Evolutionary conservation across 2,113 vertebrate species (phyloP).

Genomic region (Perognathus longimembris): DNA sequence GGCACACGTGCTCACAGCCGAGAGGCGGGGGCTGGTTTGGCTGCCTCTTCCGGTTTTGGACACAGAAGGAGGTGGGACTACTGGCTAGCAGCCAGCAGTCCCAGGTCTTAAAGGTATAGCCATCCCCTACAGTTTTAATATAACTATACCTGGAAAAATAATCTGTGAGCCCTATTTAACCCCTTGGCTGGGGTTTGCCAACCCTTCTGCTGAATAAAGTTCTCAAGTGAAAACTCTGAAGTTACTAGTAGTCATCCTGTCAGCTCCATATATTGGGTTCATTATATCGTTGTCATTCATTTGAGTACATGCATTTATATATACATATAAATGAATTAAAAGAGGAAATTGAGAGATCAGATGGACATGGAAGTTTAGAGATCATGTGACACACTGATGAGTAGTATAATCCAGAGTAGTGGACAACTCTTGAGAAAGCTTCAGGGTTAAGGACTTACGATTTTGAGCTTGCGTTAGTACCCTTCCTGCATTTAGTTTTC

Average conservation of each 20-base stretch:
- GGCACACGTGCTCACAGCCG: too few species aligned
- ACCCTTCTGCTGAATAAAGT: neutral
- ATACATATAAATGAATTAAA: neutral
- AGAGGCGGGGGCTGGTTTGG: too few species aligned
- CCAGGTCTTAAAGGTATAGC: too few species aligned
- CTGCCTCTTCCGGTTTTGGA: too few species aligned
- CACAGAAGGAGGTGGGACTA: too few species aligned
- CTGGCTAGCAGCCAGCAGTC: too few species aligned
- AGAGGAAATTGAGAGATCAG: conserved; percentile 13
- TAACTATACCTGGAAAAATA: conserved; percentile 23
- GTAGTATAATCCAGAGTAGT: neutral
- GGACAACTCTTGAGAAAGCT: conserved; percentile 10
- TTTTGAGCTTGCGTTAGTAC: neutral
- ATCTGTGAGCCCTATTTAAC: neutral
- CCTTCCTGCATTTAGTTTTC: neutral
- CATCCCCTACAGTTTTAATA: too few species aligned
- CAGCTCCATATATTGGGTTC: neutral
- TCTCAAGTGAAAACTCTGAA: conserved; percentile 45
- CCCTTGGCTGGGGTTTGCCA: neutral
- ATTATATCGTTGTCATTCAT: neutral
- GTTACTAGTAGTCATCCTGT: neutral
- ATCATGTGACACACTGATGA: neutral
- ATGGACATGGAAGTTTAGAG: conserved; percentile 14
- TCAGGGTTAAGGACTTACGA: conserved; percentile 22
- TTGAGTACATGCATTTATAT: conserved; percentile 13